phyloP scores from a whole-genome alignment of 2,797 vertebrate species.

The Phalloptychus januarius region DNA sequence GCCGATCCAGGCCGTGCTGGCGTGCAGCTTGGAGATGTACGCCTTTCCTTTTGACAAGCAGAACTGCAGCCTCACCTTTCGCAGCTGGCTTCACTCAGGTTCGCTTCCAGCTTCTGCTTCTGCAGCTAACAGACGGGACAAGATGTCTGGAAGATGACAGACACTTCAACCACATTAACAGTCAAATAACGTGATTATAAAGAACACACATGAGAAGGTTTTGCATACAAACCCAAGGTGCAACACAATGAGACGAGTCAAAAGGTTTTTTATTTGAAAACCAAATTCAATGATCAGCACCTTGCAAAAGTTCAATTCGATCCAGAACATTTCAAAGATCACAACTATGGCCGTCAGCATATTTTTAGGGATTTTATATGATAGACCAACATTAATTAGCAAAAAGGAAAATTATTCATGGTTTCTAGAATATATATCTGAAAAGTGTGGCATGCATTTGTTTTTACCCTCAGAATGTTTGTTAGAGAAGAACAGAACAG shows the following conservation, averaged over 20 bases:
- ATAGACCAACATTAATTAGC: not conserved
- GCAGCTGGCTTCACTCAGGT: conserved; percentile 89
- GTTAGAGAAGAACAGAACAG: not conserved
- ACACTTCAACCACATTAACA: not conserved
- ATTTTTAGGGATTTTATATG: not conserved
- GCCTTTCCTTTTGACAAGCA: conserved; percentile 90
- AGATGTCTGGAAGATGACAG: not conserved
- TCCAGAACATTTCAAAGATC: not conserved
- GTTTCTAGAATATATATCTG: not conserved
- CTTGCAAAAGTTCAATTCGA: no score
- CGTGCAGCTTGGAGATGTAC: conserved; percentile 85
- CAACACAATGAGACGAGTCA: not conserved
- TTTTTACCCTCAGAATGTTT: not conserved
- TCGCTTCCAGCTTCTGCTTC: conserved; percentile 5
- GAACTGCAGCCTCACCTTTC: conserved; percentile 90
- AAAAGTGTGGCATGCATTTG: not conserved
- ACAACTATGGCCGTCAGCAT: not conserved
- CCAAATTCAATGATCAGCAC: not conserved
- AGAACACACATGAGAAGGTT: not conserved
- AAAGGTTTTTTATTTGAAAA: not conserved
- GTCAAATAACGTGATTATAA: not conserved
- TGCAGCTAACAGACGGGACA: not conserved
- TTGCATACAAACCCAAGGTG: not conserved
- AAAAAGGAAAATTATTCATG: not conserved
- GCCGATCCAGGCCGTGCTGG: conserved; percentile 86